Conservation (phyloP, 2,797 vertebrate genomes). For the Squalus acanthias region DNA sequence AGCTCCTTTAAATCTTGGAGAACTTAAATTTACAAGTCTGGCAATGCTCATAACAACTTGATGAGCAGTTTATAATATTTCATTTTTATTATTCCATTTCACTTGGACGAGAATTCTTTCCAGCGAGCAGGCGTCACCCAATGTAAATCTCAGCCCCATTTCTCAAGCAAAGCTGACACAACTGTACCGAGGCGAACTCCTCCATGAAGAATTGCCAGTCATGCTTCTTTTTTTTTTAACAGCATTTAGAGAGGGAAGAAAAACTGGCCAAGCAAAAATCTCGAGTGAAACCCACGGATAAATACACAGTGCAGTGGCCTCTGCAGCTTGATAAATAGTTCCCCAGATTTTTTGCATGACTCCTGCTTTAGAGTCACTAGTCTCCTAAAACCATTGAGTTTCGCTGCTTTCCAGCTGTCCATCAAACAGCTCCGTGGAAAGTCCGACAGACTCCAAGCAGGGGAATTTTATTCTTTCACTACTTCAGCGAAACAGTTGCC, state of each 20-base stretch:
- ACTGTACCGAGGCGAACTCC: constrained; percentile 21
- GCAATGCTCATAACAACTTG: constrained; percentile 46
- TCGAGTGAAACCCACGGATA: background rate
- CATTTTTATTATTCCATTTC: constrained; percentile 55
- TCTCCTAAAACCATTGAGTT: background rate
- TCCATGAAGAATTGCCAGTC: background rate
- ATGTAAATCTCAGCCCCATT: constrained; percentile 53
- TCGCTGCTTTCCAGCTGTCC: background rate
- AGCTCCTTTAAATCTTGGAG: constrained; percentile 32
- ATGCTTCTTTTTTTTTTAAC: background rate
- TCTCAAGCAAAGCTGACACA: constrained; percentile 49
- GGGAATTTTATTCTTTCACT: background rate
- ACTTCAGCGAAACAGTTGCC: background rate
- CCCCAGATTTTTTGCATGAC: background rate
- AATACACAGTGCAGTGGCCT: background rate
- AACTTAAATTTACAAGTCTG: constrained; percentile 49
- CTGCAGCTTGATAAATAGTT: background rate
- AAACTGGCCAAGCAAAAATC: background rate
- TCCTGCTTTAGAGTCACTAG: background rate
- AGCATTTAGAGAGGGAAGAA: background rate
- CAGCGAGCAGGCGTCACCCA: constrained; percentile 46
- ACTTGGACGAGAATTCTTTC: constrained; percentile 52
- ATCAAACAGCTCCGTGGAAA: background rate
- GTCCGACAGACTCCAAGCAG: background rate
- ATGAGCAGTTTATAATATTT: constrained; percentile 60